Evolutionary conservation across 2,888 invertebrate genomes (phyloP).

Genomic region (Cataglyphis albicans): DNA sequence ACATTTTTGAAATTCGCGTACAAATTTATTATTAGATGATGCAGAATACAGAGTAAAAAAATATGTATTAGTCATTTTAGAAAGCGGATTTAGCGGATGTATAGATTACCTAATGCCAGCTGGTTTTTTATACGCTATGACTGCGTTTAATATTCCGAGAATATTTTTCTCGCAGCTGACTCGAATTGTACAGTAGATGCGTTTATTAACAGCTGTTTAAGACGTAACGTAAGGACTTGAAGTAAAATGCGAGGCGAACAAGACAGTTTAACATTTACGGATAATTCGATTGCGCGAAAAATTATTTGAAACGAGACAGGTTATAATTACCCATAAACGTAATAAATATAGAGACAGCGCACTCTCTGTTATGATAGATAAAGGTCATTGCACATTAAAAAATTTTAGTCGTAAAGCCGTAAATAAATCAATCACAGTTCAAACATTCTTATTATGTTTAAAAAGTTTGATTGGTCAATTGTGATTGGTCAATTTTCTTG

Average conservation of each 20-base stretch:
- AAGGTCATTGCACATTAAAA: too few species aligned
- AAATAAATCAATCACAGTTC: too few species aligned
- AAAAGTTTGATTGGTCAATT: too few species aligned
- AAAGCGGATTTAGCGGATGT: constrained; percentile 5
- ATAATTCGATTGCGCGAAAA: not conserved
- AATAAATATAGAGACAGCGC: too few species aligned
- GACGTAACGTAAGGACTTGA: not conserved
- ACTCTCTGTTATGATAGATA: too few species aligned
- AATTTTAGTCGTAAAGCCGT: too few species aligned
- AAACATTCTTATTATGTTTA: too few species aligned
- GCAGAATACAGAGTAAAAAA: not conserved
- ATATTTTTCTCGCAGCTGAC: not conserved
- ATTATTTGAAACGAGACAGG: not conserved
- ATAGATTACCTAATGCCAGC: not conserved
- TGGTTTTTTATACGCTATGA: constrained; percentile 19
- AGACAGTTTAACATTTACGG: not conserved
- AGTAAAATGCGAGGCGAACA: not conserved
- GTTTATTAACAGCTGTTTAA: not conserved
- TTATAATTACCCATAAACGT: not conserved
- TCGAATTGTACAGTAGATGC: not conserved
- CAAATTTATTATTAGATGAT: too few species aligned
- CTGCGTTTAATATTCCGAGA: constrained; percentile 21
- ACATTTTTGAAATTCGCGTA: not conserved
- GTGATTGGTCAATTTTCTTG: too few species aligned
- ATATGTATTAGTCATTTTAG: constrained; percentile 33